These are phyloP conservation scores for Dicroscelio sp. DNA, from an alignment of 2,888 invertebrate genomes.

Conservation along the genomic window DNA sequence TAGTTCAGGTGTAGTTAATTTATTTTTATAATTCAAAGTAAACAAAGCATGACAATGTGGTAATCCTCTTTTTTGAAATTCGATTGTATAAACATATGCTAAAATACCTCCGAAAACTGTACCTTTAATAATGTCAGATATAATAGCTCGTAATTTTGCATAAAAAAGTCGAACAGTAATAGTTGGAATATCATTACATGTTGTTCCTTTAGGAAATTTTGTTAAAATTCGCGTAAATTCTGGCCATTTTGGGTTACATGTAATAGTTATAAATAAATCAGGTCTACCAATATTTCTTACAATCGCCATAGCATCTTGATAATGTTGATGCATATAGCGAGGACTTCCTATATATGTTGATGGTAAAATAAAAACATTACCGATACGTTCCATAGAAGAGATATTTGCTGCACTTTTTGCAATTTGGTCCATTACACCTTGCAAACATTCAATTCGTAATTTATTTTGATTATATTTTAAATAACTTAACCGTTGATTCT, in stretches of 20 bases:
- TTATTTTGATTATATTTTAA: constrained; percentile 38
- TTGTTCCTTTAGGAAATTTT: constrained; percentile 3
- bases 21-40: constrained; percentile 1
- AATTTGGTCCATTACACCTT: constrained; percentile 12
- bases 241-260: constrained; percentile 89
- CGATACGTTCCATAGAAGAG: constrained; percentile 6
- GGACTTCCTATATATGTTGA: constrained; percentile 86
- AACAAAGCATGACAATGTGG: constrained; percentile 16
- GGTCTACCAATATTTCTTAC: constrained; percentile 89
- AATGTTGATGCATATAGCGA: constrained; percentile 89
- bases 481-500: constrained; percentile 47
- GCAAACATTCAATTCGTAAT: constrained; percentile 46
- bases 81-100: constrained; percentile 3
- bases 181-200: constrained; percentile 12
- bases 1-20: neutral
- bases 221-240: constrained; percentile 83
- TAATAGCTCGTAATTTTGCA: constrained; percentile 2
- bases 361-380: constrained; percentile 59
- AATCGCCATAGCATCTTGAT: constrained; percentile 85
- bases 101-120: neutral
- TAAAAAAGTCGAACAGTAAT: constrained; percentile 32
- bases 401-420: constrained; percentile 11
- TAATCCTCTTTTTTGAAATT: constrained; percentile 38
- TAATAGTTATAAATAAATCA: constrained; percentile 90
- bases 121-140: neutral